phyloP scores from a whole-genome alignment of 2,888 invertebrate genomes.

The Leuctra nigra region DNA sequence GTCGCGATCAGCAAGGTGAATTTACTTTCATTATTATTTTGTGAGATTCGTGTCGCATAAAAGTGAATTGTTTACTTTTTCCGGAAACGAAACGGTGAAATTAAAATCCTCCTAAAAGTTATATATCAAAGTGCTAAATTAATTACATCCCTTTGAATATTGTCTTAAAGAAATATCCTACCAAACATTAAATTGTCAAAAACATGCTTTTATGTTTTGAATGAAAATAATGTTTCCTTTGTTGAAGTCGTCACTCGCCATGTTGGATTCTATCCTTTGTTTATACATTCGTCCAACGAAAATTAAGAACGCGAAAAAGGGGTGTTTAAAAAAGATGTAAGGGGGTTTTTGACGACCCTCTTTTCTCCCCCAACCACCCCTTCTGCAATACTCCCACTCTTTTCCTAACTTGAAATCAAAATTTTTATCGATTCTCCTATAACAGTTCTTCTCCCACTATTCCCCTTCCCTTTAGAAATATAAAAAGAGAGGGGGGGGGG shows the following conservation, averaged over 20 bases:
- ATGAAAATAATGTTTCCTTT: not conserved
- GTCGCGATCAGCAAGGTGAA: too few relatives aligned
- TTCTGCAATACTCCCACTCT: constrained; percentile 9
- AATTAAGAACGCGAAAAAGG: constrained; percentile 25
- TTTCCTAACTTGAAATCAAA: constrained; percentile 7
- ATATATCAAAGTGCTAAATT: too few relatives aligned
- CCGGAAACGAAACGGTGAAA: too few relatives aligned
- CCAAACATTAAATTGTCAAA: not conserved
- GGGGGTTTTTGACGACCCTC: not conserved
- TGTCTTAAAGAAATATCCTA: too few relatives aligned
- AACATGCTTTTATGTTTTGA: not conserved
- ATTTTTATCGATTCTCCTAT: constrained; percentile 17
- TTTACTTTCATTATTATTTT: too few relatives aligned
- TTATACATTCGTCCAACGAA: constrained; percentile 22
- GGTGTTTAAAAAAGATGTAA: not conserved
- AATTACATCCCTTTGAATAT: too few relatives aligned
- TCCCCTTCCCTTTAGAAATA: not conserved
- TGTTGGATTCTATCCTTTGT: constrained; percentile 2
- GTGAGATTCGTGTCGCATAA: too few relatives aligned
- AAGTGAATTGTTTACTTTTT: too few relatives aligned
- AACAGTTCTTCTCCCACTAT: not conserved
- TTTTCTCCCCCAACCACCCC: constrained; percentile 6
- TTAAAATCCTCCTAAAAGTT: too few relatives aligned
- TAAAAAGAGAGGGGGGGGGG: not conserved
- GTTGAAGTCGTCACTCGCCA: not conserved